Conservation (phyloP, 2,888 invertebrate genomes). For the Hylaea fasciaria region DNA sequence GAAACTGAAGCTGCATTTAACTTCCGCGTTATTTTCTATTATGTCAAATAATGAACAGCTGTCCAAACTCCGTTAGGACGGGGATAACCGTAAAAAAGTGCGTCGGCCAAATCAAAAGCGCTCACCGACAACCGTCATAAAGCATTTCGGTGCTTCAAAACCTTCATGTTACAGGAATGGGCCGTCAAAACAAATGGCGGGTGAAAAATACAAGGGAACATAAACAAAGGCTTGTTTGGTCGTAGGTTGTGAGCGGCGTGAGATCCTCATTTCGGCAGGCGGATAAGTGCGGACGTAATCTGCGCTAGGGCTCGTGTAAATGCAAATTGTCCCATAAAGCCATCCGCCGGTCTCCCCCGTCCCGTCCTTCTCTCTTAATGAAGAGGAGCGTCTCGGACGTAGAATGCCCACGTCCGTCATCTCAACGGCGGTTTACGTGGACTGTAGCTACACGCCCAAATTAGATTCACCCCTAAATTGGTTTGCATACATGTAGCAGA, state of each 20-base stretch:
- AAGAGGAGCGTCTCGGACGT: conserved; percentile 77
- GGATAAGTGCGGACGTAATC: conserved; percentile 83
- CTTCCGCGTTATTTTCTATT: conserved; percentile 36
- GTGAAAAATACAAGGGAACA: conserved; percentile 78
- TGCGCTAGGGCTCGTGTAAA: conserved; percentile 83
- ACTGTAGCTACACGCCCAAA: conserved; percentile 67
- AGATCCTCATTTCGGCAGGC: conserved; percentile 76
- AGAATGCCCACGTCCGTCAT: conserved; percentile 72
- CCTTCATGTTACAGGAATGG: conserved; percentile 69
- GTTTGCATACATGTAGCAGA: conserved; percentile 61
- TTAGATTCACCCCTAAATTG: conserved; percentile 74
- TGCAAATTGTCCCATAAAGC: conserved; percentile 85
- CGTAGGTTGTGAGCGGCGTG: conserved; percentile 64
- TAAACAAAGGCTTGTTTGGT: conserved; percentile 81
- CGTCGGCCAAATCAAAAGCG: conserved; percentile 63
- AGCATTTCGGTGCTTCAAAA: conserved; percentile 63
- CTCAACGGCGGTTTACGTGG: conserved; percentile 74
- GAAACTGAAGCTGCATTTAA: conserved; percentile 36
- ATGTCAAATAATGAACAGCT: conserved; percentile 37
- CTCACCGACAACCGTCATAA: conserved; percentile 55
- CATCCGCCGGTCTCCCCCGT: conserved; percentile 60
- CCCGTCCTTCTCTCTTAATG: conserved; percentile 69
- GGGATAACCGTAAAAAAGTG: conserved; percentile 49
- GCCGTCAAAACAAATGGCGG: conserved; percentile 78
- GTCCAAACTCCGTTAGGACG: conserved; percentile 28